phyloP scores from a whole-genome alignment of 2,113 vertebrate species.

The Gopherus flavomarginatus region DNA sequence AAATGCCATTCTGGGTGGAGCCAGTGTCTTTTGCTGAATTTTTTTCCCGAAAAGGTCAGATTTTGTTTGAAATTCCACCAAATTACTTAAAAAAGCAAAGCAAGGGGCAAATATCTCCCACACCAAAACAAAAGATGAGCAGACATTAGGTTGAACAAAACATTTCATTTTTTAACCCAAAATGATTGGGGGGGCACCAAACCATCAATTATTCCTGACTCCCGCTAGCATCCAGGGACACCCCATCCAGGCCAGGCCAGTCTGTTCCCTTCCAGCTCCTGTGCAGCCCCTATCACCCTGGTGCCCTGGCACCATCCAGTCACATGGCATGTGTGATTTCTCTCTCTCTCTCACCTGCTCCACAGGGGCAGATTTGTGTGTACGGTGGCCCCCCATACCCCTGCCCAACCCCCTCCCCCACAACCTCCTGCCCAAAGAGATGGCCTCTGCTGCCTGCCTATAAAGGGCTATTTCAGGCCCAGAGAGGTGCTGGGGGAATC shows the following conservation, averaged over 20 bases:
- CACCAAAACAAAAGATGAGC: background rate
- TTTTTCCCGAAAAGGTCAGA: background rate
- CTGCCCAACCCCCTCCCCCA: background rate
- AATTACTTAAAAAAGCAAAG: background rate
- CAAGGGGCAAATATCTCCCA: too few species aligned
- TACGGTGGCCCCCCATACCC: background rate
- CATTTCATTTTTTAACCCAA: background rate
- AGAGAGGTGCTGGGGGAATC: too few species aligned
- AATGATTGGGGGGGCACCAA: background rate
- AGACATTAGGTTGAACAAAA: background rate
- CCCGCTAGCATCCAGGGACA: background rate
- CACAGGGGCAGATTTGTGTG: background rate
- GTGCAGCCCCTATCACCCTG: too few species aligned
- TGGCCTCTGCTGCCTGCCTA: too few species aligned
- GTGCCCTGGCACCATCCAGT: background rate
- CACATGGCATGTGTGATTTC: background rate
- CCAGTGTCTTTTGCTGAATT: background rate
- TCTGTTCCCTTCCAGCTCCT: background rate
- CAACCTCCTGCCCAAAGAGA: too few species aligned
- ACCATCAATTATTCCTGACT: background rate
- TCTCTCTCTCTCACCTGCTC: background rate
- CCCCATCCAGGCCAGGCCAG: background rate
- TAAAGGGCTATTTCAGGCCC: too few species aligned
- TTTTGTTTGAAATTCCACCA: background rate
- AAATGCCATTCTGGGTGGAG: background rate